Base-by-base conservation (phyloP, 2,113 vertebrate species). In the Sander lucioperca region DNA sequence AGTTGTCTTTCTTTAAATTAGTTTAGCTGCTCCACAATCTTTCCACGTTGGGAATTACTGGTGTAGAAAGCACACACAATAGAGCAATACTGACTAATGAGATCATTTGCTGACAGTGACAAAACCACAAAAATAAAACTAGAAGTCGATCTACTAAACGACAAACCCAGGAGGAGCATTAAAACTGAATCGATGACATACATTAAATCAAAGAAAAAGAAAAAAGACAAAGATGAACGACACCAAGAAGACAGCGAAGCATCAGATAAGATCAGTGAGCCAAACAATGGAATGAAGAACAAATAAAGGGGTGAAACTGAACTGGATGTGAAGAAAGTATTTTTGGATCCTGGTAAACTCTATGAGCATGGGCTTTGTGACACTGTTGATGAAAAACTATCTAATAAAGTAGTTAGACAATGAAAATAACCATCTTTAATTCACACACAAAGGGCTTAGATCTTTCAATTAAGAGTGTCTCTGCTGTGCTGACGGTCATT, bases 381-480 rank as follows among this genome's bases (percentile, higher is more conserved):
- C 56, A 30, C 5, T 33, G 33, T 5, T 56, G 14, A 71, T 59
- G 14, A 56, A 62, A 21, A n/a, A 61, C n/a, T 18, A 23, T 10
- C 43, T 23, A 8, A 51, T 54, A n/a, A 47, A 66, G 59, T 64
- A 4, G n/a, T 11, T 27, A 18, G 48, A 51, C 48, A 27, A 43
- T 0, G 0, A 0, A 21, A n/a, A 45, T 27, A 18, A n/a, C 7
- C 27, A 13, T 15, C 36, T 64, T 61, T 27, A 45, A 67, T 58
- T 21, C 67, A 45, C 33, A 43, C 30, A 27, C 45, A 10, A 67
- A 48, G 45, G 15, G 39, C n/a, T 13, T 2, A 45, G 48, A 57
- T 77, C 33, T n/a, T 57, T 77, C 47, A 68, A 77, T 77, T 65
- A 48, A 76, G 50, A 53, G 57, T 33, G 54, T 71, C n/a, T 61